phyloP scores from a whole-genome alignment of 2,113 vertebrate genomes.

The Propithecus coquereli region DNA sequence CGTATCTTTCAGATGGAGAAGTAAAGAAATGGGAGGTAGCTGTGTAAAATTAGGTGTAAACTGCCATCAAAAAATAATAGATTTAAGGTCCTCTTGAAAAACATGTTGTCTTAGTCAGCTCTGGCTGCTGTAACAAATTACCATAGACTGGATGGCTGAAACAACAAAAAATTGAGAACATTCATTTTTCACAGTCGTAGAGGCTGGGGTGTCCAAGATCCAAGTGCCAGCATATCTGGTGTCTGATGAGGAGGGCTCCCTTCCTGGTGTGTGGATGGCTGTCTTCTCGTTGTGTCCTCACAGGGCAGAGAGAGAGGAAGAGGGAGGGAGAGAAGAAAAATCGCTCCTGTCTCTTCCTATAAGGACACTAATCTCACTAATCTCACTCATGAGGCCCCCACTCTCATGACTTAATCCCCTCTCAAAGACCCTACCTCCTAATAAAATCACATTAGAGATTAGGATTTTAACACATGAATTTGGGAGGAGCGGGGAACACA shows the following conservation, averaged over 20 bases:
- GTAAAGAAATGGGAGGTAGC: not conserved
- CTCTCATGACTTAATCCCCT: not conserved
- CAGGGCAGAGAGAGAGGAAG: not conserved
- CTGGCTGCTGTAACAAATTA: not conserved
- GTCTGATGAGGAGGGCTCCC: not conserved
- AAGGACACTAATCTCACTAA: not conserved
- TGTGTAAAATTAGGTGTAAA: not conserved
- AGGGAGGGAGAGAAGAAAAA: not conserved
- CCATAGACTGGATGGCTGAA: too few species aligned
- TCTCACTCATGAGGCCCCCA: not conserved
- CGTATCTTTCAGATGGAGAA: not conserved
- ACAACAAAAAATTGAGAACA: not conserved
- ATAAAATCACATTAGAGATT: too few species aligned
- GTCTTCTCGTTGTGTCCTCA: not conserved
- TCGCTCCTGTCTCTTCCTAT: not conserved
- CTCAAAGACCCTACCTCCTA: not conserved
- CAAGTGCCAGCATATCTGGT: rapidly evolving
- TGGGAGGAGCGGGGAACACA: too few species aligned
- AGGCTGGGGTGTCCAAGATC: too few species aligned
- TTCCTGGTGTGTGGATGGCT: too few species aligned
- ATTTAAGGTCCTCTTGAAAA: not conserved
- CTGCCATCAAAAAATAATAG: not conserved
- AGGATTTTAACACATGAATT: too few species aligned
- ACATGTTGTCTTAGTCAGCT: not conserved
- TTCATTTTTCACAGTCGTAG: not conserved